A percentile compares a stretch with the other conserved stretches of the same genome.
Evolutionary conservation across 2,888 invertebrate genomes (phyloP).

Genomic region (Pterostichus madidus): DNA sequence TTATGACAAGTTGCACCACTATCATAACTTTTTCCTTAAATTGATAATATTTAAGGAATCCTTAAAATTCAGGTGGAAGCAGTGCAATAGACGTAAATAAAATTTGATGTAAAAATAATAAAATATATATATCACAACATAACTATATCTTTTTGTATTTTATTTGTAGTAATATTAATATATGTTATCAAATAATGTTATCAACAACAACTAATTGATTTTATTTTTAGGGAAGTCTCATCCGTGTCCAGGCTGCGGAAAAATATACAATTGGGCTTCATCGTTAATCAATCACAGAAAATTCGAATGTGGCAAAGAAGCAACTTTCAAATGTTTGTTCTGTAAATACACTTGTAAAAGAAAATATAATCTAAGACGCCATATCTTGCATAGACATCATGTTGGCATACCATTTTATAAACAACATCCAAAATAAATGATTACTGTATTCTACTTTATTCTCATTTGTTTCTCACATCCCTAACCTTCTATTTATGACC

Average conservation of each 20-base stretch:
- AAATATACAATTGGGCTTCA: conserved; percentile 69
- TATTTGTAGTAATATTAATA: too few relatives aligned
- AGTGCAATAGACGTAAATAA: too few relatives aligned
- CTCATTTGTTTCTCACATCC: too few relatives aligned
- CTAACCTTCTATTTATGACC: too few relatives aligned
- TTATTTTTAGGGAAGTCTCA: not conserved
- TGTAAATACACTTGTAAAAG: conserved; percentile 51
- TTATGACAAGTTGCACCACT: too few relatives aligned
- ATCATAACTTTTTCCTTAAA: too few relatives aligned
- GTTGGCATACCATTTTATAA: not conserved
- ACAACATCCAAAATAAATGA: not conserved
- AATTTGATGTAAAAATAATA: too few relatives aligned
- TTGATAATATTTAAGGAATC: too few relatives aligned
- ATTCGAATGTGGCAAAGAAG: conserved; percentile 83
- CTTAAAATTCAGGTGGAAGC: too few relatives aligned
- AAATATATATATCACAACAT: too few relatives aligned
- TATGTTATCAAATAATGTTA: not conserved
- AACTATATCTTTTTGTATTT: too few relatives aligned
- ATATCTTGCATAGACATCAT: conserved; percentile 54
- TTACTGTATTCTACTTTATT: too few relatives aligned
- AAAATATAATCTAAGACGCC: conserved; percentile 44
- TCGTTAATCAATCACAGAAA: conserved; percentile 72
- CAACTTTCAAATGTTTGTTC: conserved; percentile 83
- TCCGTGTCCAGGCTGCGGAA: not conserved
- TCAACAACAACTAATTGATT: not conserved